Evolutionary conservation across 2,113 vertebrate species (phyloP), one percentile per base, ranked within the genome.

Genomic region (Forbesichthys agassizii): DNA sequence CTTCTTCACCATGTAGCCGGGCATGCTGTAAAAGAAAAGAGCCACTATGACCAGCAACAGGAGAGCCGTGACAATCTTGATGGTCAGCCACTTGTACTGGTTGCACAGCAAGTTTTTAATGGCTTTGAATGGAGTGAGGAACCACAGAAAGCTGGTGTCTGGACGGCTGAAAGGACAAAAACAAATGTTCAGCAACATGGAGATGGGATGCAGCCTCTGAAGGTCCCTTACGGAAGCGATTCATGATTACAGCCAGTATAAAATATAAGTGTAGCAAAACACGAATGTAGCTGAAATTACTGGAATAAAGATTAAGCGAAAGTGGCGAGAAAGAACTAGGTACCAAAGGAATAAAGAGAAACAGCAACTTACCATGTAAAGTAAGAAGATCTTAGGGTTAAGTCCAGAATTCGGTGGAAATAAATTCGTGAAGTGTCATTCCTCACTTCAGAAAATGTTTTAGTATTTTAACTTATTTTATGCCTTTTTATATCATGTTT

Each of bases 1-100:
- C 84, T 97, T 98, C 92, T 98, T 97, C 87, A 96, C 95, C 95
- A 95, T 95, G 89, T 97, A 98, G 73, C 94, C 95, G 0, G 95
- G 96, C 88, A 96, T 94, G 93, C 92, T 97, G 91, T 96, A 97
- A 84, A 98, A 91, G 90, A 96, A 98, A 76, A 98, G 93, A 20
- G 82, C 94, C 4, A 96, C 73, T 89, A 96, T 93, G 73, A 93
- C 86, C 76, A 97, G 81, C 3, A 93, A 86, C 75, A 98, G 80
- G 46, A 98, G 86, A 1, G 93, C 95, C 80, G 95, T 79, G 74
- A 95, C 88, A 1, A 98, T 94, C 90, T 96, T 96, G 92, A 98
- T 92, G 92, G 94, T 90, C 68, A 97, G 94, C 96, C 95, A 97
- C 89, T 95, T 94, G 93, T 97, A 97, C 76, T 95, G 93, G 0